These are phyloP conservation scores for Agrilus mali DNA, from an alignment of 2,888 invertebrate genomes.

Conservation along the genomic window DNA sequence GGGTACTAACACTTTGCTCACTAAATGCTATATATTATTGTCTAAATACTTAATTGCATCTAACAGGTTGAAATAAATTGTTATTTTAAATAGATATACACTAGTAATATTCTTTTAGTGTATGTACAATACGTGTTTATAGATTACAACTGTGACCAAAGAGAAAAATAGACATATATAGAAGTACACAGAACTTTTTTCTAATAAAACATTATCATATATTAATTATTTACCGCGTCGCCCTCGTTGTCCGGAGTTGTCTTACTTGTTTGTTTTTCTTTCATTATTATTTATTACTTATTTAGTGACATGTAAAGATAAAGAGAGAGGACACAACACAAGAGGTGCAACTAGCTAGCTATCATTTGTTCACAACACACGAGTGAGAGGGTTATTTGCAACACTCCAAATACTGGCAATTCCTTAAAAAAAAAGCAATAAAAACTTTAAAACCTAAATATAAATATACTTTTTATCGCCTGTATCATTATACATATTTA, in stretches of 20 bases:
- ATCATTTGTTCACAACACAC: slow-evolving; percentile 21
- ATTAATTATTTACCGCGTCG: no score
- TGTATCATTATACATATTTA: no score
- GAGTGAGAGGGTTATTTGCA: slow-evolving; percentile 17
- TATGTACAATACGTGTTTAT: no score
- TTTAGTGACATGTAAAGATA: slow-evolving; percentile 18
- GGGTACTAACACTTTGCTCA: slow-evolving; percentile 3
- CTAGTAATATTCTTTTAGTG: no score
- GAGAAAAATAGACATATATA: slow-evolving; percentile 6
- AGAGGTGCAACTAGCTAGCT: slow-evolving; percentile 24
- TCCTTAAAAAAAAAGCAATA: background rate
- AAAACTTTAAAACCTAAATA: no score
- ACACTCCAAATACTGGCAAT: slow-evolving; percentile 11
- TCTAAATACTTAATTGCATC: slow-evolving; percentile 21
- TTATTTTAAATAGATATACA: background rate
- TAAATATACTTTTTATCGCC: no score
- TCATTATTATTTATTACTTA: slow-evolving; percentile 10
- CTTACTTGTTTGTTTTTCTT: slow-evolving; percentile 26
- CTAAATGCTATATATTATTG: slow-evolving; percentile 18
- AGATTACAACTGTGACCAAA: slow-evolving; percentile 26
- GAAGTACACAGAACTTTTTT: background rate
- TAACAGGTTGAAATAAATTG: slow-evolving; percentile 11
- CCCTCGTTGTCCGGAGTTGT: slow-evolving; percentile 22
- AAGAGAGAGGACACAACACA: slow-evolving; percentile 29
- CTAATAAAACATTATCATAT: no score